Conservation (phyloP, 1,140 invertebrate species). For the Belonocnema kinseyi region DNA sequence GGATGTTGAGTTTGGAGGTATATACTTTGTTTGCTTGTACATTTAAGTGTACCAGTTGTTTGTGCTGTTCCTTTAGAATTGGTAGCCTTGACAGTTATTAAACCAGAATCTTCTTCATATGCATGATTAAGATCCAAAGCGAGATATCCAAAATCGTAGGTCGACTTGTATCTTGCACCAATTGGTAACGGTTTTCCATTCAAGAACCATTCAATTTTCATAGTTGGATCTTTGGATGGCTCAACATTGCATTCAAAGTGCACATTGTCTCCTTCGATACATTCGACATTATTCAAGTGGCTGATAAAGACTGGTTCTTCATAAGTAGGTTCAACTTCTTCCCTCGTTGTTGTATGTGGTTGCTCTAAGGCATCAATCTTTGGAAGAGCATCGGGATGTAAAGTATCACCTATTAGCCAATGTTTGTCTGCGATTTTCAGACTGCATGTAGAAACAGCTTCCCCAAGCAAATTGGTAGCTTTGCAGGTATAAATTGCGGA, state of each 20-base stretch:
- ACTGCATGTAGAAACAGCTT: constrained; percentile 93
- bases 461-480: constrained; percentile 91
- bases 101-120: constrained; percentile 92
- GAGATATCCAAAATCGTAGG: constrained; percentile 93
- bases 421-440: constrained; percentile 92
- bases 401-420: constrained; percentile 90
- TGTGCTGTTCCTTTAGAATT: constrained; percentile 93
- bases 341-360: constrained; percentile 79
- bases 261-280: constrained; percentile 91
- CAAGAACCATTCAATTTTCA: constrained; percentile 94
- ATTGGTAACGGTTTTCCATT: constrained; percentile 89
- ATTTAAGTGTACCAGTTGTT: constrained; percentile 90
- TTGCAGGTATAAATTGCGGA: constrained; percentile 96
- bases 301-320: constrained; percentile 92
- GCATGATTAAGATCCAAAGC: constrained; percentile 88
- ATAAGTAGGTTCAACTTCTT: constrained; percentile 85
- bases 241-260: constrained; percentile 97
- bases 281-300: constrained; percentile 93
- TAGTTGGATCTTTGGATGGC: constrained; percentile 94
- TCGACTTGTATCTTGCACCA: constrained; percentile 88
- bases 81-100: constrained; percentile 94
- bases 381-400: constrained; percentile 93
- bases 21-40: constrained; percentile 86
- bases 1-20: constrained; percentile 93
- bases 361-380: constrained; percentile 92